Conservation (phyloP, 2,113 vertebrate species). For the Amazona guildingii region DNA sequence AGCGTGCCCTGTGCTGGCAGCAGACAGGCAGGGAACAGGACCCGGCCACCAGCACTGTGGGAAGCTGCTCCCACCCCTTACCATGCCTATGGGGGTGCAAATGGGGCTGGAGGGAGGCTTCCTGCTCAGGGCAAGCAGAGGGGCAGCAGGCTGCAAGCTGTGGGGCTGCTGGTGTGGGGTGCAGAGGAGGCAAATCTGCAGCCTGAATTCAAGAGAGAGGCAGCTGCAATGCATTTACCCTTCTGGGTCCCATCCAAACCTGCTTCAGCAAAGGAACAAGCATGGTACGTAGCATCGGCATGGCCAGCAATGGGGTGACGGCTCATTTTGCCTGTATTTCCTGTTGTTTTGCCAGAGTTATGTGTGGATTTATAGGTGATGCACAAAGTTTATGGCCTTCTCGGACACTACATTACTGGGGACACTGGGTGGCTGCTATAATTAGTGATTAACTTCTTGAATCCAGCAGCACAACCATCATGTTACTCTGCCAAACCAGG, state of each 20-base stretch:
- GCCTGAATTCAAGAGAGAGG: not conserved
- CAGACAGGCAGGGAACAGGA: fast-evolving
- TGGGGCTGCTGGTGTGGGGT: not conserved
- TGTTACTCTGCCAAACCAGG: not conserved
- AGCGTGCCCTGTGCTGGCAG: not conserved
- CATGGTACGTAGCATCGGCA: not conserved
- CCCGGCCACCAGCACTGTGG: fast-evolving
- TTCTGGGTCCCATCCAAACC: not conserved
- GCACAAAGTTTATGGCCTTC: not conserved
- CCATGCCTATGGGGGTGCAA: not conserved
- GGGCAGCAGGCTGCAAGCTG: not conserved
- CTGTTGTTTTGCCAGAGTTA: slow-evolving; percentile 6
- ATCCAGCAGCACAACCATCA: not conserved
- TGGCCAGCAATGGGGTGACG: not conserved
- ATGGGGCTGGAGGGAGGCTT: not conserved
- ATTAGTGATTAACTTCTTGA: slow-evolving; percentile 39
- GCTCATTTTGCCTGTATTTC: not conserved
- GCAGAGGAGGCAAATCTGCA: not conserved
- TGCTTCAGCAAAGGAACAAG: not conserved
- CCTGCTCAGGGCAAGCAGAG: not conserved
- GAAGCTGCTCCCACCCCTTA: not conserved
- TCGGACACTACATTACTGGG: not conserved
- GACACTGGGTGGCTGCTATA: not conserved
- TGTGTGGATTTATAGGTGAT: not conserved
- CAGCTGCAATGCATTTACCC: not conserved